These are phyloP conservation scores for Platycheirus rosarum DNA, from an alignment of 2,888 invertebrate genomes.

Conservation along the genomic window DNA sequence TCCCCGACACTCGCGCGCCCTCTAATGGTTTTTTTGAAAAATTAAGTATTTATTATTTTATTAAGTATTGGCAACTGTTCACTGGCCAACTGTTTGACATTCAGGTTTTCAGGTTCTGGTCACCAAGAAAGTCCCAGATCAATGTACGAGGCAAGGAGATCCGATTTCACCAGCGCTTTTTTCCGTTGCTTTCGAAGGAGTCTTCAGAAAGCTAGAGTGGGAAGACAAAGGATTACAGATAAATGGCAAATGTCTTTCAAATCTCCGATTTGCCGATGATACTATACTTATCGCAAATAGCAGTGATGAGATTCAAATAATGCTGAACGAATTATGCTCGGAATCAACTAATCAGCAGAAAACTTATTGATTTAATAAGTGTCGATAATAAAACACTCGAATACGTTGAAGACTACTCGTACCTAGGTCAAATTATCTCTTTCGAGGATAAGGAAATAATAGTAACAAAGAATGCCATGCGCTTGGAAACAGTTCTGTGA, in stretches of 20 bases:
- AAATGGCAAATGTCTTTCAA: slow-evolving; percentile 4
- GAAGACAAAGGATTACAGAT: background rate
- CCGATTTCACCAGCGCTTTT: background rate
- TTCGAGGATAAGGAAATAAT: background rate
- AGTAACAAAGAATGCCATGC: too few species aligned
- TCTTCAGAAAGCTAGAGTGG: background rate
- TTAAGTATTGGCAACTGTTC: too few species aligned
- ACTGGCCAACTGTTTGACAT: too few species aligned
- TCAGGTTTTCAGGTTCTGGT: too few species aligned
- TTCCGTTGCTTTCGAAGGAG: background rate
- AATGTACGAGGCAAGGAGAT: background rate
- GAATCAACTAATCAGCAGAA: background rate
- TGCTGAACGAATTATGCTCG: background rate
- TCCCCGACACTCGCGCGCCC: too few species aligned
- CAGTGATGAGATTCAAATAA: background rate
- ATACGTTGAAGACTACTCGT: slow-evolving; percentile 2
- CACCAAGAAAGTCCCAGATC: too few species aligned
- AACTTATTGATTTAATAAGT: background rate
- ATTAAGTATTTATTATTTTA: too few species aligned
- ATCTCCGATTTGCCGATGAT: slow-evolving; percentile 2
- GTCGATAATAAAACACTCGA: background rate
- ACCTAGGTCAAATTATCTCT: background rate
- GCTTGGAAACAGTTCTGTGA: too few species aligned
- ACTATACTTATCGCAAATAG: background rate
- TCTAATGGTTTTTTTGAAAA: too few species aligned